A percentile compares a stretch with the other conserved stretches of the same genome.
Evolutionary conservation across 2,888 invertebrate genomes (phyloP).

Genomic region (Campoletis raptor): DNA sequence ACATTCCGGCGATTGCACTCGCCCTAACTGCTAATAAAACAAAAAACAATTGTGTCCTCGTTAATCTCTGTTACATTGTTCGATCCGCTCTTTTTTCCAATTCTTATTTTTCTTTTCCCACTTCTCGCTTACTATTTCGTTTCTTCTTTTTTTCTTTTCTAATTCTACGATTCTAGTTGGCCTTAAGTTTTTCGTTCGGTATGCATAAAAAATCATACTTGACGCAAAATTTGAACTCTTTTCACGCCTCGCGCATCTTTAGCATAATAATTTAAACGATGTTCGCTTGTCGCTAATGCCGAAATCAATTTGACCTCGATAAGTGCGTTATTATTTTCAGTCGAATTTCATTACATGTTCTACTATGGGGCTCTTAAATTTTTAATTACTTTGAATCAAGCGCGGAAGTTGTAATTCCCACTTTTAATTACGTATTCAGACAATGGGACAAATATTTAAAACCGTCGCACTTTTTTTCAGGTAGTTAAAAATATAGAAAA

Average conservation of each 20-base stretch:
- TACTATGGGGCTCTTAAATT: not conserved
- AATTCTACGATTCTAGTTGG: not conserved
- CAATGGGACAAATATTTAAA: not conserved
- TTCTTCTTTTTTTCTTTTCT: not conserved
- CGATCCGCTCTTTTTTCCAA: too few relatives aligned
- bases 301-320: not conserved
- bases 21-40: constrained; percentile 11
- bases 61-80: not conserved
- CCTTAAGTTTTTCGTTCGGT: not conserved
- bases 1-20: not conserved
- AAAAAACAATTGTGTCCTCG: constrained; percentile 9
- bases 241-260: too few relatives aligned
- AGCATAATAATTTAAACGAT: not conserved
- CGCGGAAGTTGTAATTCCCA: not conserved
- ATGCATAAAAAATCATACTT: not conserved
- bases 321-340: not conserved
- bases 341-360: not conserved
- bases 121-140: too few relatives aligned
- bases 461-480: not conserved
- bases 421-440: not conserved
- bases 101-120: too few relatives aligned
- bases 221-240: not conserved
- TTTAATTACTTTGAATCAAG: not conserved
- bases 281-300: not conserved
- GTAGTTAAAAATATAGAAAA: not conserved